A percentile compares a stretch with the other conserved stretches of the same genome.
Evolutionary conservation across 2,888 invertebrate species (phyloP).

Genomic region (Eueremaeus valkanovi): DNA sequence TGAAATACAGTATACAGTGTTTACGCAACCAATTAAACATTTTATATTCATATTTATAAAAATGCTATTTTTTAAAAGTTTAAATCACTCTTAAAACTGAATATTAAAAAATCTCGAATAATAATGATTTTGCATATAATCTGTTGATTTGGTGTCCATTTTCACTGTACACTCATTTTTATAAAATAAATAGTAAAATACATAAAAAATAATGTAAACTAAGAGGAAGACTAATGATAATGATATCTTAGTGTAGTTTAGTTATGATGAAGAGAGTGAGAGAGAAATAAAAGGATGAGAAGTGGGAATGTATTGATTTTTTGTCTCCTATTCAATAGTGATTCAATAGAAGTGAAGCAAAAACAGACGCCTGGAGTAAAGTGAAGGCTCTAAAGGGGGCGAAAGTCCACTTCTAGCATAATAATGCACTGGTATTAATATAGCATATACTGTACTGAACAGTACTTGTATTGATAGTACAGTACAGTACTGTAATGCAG

Average conservation of each 20-base stretch:
- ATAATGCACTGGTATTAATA: not conserved
- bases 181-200: not conserved
- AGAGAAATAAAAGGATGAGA: slow-evolving; percentile 9
- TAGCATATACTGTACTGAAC: too few species aligned
- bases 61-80: not conserved
- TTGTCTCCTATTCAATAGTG: slow-evolving; percentile 4
- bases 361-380: not conserved
- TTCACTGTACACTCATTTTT: not conserved
- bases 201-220: not conserved
- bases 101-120: too few species aligned
- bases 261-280: slow-evolving; percentile 22
- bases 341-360: slow-evolving; percentile 9
- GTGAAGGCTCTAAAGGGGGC: slow-evolving; percentile 19
- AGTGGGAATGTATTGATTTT: slow-evolving; percentile 23
- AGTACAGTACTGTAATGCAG: too few species aligned
- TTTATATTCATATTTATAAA: not conserved
- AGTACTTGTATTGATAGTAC: too few species aligned
- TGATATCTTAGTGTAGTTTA: not conserved
- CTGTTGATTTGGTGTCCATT: not conserved
- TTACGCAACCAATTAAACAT: not conserved
- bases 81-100: not conserved
- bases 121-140: not conserved
- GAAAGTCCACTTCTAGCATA: slow-evolving; percentile 10
- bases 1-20: not conserved
- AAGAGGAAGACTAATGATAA: not conserved